Evolutionary conservation across 2,888 invertebrate genomes (phyloP).

Genomic region (Acanthosepion pharaonis): DNA sequence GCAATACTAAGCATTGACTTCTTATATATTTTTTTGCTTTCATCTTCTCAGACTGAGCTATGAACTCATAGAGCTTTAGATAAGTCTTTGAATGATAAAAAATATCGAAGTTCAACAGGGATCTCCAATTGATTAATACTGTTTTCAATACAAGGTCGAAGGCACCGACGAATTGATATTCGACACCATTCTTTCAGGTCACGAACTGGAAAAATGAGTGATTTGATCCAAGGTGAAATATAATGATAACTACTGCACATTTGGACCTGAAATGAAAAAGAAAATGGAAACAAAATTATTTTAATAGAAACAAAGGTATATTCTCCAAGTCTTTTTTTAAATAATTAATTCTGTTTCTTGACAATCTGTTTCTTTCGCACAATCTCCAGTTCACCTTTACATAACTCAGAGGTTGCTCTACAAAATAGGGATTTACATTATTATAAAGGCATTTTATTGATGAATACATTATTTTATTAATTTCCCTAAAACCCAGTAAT

Average conservation of each 20-base stretch:
- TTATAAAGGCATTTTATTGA: too few relatives aligned
- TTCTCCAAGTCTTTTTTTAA: too few relatives aligned
- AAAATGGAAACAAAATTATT: too few relatives aligned
- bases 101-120: constrained; percentile 58
- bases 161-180: constrained; percentile 58
- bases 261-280: constrained; percentile 11
- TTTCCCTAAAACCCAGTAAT: too few relatives aligned
- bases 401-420: too few relatives aligned
- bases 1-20: neutral
- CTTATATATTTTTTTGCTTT: neutral
- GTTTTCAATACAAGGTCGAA: constrained; percentile 59
- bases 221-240: constrained; percentile 65
- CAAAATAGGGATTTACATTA: too few relatives aligned
- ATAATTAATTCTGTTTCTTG: too few relatives aligned
- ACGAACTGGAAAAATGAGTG: constrained; percentile 61
- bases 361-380: too few relatives aligned
- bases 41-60: neutral
- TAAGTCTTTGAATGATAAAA: constrained; percentile 60
- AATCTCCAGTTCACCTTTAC: too few relatives aligned
- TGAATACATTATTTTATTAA: too few relatives aligned
- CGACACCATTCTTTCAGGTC: constrained; percentile 65
- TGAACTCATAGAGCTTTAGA: neutral
- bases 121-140: constrained; percentile 61
- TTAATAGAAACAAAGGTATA: too few relatives aligned
- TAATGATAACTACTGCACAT: constrained; percentile 68